These are phyloP conservation scores for Sphecodes monilicornis DNA, from an alignment of 2,888 invertebrate genomes.

Conservation along the genomic window DNA sequence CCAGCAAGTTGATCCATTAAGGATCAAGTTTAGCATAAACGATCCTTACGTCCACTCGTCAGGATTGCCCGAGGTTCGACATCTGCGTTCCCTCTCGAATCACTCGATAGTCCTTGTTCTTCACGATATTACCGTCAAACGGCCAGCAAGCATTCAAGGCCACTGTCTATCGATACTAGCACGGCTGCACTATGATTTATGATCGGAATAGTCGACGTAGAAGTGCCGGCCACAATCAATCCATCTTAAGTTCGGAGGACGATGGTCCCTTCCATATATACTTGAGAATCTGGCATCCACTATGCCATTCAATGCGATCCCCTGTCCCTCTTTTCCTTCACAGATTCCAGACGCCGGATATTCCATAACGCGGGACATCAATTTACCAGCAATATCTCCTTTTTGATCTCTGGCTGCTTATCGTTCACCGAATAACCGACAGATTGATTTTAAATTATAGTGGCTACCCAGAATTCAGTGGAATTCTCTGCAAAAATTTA, in stretches of 20 bases:
- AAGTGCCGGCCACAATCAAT: slow-evolving; percentile 59
- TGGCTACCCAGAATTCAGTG: not conserved
- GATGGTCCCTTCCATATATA: slow-evolving; percentile 30
- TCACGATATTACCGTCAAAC: slow-evolving; percentile 32
- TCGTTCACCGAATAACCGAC: not conserved
- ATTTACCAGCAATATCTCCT: slow-evolving; percentile 51
- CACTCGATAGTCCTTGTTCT: slow-evolving; percentile 26
- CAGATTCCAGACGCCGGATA: slow-evolving; percentile 53
- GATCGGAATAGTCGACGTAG: slow-evolving; percentile 39
- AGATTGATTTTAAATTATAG: slow-evolving; percentile 9
- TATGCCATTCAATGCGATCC: slow-evolving; percentile 46
- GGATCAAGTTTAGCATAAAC: slow-evolving; percentile 51
- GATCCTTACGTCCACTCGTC: slow-evolving; percentile 52
- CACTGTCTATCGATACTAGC: slow-evolving; percentile 57
- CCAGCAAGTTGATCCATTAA: slow-evolving; percentile 66
- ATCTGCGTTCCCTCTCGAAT: slow-evolving; percentile 37
- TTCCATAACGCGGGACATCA: slow-evolving; percentile 55
- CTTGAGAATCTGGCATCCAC: slow-evolving; percentile 51
- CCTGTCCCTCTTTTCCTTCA: slow-evolving; percentile 18
- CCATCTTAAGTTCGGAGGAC: slow-evolving; percentile 52
- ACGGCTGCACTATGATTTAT: slow-evolving; percentile 71
- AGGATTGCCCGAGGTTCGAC: slow-evolving; percentile 5
- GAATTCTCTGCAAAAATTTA: not conserved
- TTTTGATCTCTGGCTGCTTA: slow-evolving; percentile 34
- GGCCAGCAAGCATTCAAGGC: slow-evolving; percentile 67